A percentile compares a stretch with the other conserved stretches of the same genome.
phyloP scores from a whole-genome alignment of 1,140 invertebrate genomes.

The Drosophila kurseongensis region DNA sequence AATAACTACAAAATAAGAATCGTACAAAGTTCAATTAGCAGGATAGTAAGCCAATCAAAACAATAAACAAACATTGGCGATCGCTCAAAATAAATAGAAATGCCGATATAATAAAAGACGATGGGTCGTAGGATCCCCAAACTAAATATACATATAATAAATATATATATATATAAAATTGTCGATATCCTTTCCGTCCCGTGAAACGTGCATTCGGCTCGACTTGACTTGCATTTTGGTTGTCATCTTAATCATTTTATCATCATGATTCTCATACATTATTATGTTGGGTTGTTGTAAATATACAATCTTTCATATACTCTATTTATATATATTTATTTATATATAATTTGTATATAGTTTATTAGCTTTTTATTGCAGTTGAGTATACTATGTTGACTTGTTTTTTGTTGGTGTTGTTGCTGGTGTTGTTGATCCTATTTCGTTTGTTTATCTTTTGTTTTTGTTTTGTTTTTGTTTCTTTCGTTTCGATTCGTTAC shows the following conservation, averaged over 20 bases:
- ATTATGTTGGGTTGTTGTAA: conserved; percentile 50
- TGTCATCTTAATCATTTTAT: conserved; percentile 38
- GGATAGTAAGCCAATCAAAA: not conserved
- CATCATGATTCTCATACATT: conserved; percentile 34
- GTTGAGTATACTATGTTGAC: conserved; percentile 81
- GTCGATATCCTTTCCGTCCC: conserved; percentile 2
- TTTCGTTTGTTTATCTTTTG: conserved; percentile 17
- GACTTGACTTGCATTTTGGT: conserved; percentile 51
- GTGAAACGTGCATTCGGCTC: conserved; percentile 18
- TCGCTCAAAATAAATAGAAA: conserved; percentile 8
- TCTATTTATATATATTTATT: conserved; percentile 52
- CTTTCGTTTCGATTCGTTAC: conserved; percentile 27
- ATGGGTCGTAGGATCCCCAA: not conserved
- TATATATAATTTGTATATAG: conserved; percentile 62
- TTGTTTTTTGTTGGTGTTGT: conserved; percentile 35
- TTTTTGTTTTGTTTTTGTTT: conserved; percentile 29
- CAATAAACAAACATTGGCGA: not conserved
- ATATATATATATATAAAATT: conserved; percentile 7
- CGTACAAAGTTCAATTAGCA: conserved; percentile 1
- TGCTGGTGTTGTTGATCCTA: conserved; percentile 19
- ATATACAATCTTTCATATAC: conserved; percentile 68
- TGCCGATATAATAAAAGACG: not conserved
- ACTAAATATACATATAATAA: conserved; percentile 1
- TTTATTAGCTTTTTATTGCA: conserved; percentile 74
- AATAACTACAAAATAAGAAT: conserved; percentile 3